phyloP scores from a whole-genome alignment of 1,140 invertebrate genomes.

The Papilio polytes region DNA sequence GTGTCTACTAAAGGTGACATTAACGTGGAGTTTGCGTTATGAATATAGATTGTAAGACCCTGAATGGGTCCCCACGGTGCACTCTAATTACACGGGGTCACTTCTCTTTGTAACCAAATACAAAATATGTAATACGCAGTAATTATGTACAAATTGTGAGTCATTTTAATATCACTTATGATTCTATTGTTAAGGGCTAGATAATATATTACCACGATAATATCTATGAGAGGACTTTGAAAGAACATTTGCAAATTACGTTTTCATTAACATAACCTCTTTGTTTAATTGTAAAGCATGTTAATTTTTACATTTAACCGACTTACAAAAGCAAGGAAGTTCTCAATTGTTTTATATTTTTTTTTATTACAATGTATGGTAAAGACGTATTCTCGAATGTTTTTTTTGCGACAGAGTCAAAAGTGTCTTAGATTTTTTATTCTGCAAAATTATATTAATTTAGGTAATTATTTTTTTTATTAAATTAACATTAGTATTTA shows the following conservation, averaged over 20 bases:
- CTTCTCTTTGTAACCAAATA: conserved; percentile 9
- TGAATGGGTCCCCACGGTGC: conserved; percentile 7
- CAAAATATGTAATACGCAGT: not conserved
- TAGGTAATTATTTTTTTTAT: not conserved
- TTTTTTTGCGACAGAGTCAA: not conserved
- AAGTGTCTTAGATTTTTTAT: not conserved
- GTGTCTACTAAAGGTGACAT: conserved; percentile 12
- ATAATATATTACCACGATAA: not conserved
- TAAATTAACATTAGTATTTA: not conserved
- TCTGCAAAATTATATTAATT: not conserved
- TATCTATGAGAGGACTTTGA: not conserved
- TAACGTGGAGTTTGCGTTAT: conserved; percentile 13
- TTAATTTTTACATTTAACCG: not conserved
- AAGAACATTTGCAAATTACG: not conserved
- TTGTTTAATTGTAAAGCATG: not conserved
- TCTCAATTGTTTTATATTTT: no score
- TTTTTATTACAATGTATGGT: no score
- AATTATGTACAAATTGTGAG: not conserved
- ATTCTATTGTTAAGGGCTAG: not conserved
- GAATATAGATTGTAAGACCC: conserved; percentile 29
- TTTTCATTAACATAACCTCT: not conserved
- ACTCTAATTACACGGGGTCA: conserved; percentile 28
- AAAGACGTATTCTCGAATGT: no score
- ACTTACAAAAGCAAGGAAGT: no score
- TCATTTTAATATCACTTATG: conserved; percentile 12